Percentiles rank a stretch among this genome's conserved stretches.
These are phyloP conservation scores for Chamaetylas fuelleborni DNA, from an alignment of 2,113 vertebrate genomes.

Conservation along the genomic window DNA sequence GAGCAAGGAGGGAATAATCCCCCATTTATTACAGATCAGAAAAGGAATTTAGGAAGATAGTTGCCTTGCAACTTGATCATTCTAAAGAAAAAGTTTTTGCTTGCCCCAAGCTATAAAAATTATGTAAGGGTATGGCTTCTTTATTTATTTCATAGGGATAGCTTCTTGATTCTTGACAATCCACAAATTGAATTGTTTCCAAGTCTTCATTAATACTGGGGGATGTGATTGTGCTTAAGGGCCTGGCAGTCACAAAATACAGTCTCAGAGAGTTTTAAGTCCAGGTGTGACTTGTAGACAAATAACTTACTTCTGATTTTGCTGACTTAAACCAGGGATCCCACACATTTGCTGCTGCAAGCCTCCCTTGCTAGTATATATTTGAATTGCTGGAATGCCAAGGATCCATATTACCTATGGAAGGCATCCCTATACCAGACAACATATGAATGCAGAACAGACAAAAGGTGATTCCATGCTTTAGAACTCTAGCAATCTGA, in stretches of 20 bases:
- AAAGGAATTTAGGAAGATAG: background rate
- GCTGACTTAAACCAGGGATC: background rate
- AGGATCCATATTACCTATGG: background rate
- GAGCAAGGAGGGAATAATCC: background rate
- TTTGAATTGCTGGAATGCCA: background rate
- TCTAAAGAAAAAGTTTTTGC: background rate
- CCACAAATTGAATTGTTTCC: background rate
- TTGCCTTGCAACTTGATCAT: background rate
- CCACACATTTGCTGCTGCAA: background rate
- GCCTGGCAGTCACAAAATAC: background rate
- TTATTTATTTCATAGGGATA: background rate
- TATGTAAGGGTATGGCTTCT: background rate
- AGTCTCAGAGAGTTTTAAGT: background rate
- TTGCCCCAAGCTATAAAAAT: background rate
- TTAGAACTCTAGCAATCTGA: background rate
- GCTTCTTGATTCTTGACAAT: background rate
- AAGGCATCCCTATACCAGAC: background rate
- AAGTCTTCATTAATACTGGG: background rate
- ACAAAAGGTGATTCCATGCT: background rate
- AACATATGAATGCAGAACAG: background rate
- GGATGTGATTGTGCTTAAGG: background rate
- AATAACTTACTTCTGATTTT: background rate
- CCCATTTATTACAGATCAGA: background rate
- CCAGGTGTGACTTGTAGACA: background rate
- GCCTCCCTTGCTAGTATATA: background rate